A percentile compares a stretch with the other conserved stretches of the same genome.
Conservation (phyloP, 2,113 vertebrate genomes). For the Malaclemys terrapin region DNA sequence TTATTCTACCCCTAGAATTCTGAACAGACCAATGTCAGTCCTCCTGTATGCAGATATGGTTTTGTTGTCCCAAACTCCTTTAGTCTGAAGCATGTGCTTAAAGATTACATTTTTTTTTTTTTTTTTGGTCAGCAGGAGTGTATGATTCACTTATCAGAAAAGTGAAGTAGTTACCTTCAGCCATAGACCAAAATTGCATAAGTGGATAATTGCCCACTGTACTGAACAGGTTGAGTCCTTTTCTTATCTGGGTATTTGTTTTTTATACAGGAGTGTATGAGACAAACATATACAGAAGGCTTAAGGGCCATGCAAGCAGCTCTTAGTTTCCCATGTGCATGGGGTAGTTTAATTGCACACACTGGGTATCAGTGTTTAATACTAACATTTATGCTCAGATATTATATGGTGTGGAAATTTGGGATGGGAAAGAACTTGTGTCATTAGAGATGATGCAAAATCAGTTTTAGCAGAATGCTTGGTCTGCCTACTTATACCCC, state of each 20-base stretch:
- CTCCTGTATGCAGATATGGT: accelerated
- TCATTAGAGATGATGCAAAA: not conserved
- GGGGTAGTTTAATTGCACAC: not conserved
- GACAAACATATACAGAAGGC: not conserved
- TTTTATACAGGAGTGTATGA: not conserved
- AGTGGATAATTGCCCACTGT: not conserved
- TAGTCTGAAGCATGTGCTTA: not conserved
- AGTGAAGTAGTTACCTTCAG: not conserved
- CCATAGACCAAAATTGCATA: not conserved
- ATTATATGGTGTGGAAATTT: not conserved
- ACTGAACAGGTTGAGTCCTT: not conserved
- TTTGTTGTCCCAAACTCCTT: not conserved
- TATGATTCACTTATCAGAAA: not conserved
- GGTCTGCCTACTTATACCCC: slow-evolving; percentile 38
- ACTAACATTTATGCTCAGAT: not conserved
- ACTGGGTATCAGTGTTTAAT: not conserved
- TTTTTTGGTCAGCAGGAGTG: not conserved
- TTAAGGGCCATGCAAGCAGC: not conserved
- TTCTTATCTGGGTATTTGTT: not conserved
- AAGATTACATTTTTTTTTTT: too few relatives aligned
- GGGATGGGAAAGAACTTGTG: not conserved
- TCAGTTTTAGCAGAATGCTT: slow-evolving; percentile 39
- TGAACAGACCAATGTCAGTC: not conserved
- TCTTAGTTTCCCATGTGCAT: not conserved
- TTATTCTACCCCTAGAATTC: not conserved